Evolutionary conservation across 2,797 vertebrate species (phyloP).

Genomic region (Rachycentron canadum): DNA sequence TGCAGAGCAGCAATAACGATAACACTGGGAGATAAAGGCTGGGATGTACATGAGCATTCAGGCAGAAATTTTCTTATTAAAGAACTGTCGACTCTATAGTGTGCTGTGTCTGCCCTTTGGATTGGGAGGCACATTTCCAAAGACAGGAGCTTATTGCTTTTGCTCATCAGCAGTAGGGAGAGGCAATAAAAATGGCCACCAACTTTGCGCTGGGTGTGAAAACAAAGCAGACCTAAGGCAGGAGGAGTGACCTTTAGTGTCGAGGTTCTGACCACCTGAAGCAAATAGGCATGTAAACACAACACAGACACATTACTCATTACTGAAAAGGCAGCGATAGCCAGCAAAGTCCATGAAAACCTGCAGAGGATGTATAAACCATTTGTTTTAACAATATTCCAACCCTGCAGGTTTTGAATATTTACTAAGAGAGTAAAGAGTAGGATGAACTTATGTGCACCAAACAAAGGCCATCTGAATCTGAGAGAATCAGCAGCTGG

Average conservation of each 20-base stretch:
- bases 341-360: not conserved
- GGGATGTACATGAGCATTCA: slow-evolving; percentile 57
- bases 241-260: slow-evolving; percentile 44
- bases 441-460: not conserved
- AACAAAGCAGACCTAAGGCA: slow-evolving; percentile 34
- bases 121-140: slow-evolving; percentile 49
- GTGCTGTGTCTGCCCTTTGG: slow-evolving; percentile 54
- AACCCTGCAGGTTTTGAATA: not conserved
- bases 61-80: slow-evolving; percentile 77
- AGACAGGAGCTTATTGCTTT: slow-evolving; percentile 69
- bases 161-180: slow-evolving; percentile 50
- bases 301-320: slow-evolving; percentile 16
- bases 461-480: not conserved
- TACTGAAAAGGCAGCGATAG: not conserved
- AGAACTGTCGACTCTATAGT: slow-evolving; percentile 55
- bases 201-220: slow-evolving; percentile 51
- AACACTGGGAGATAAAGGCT: slow-evolving; percentile 59
- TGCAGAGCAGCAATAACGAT: slow-evolving; percentile 61
- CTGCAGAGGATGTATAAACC: not conserved
- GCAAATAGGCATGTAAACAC: slow-evolving; percentile 10
- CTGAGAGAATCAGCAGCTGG: not conserved
- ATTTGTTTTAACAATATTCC: not conserved
- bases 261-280: not conserved
- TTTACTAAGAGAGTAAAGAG: too few species aligned
- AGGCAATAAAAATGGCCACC: slow-evolving; percentile 18